These are phyloP conservation scores for Falco peregrinus DNA, from an alignment of 2,797 vertebrate genomes.

Conservation along the genomic window DNA sequence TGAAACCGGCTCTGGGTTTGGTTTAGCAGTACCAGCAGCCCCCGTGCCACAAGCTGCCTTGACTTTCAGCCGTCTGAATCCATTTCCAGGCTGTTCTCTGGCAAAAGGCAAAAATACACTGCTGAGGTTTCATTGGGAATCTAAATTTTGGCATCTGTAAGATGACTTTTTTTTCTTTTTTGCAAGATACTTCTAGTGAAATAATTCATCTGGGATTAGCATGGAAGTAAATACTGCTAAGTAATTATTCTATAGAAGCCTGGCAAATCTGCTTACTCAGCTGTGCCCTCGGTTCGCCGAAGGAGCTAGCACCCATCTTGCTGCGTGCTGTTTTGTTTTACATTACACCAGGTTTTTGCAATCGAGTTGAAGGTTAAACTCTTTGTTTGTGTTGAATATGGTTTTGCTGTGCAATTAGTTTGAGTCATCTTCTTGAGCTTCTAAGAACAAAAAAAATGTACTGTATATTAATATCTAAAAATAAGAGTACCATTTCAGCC, in stretches of 20 bases:
- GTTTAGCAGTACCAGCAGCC: fast-evolving
- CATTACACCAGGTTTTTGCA: neutral
- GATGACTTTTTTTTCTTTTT: neutral
- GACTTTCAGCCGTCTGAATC: fast-evolving
- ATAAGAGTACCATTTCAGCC: neutral
- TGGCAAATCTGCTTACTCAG: neutral
- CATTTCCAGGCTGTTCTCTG: neutral
- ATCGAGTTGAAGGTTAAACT: fast-evolving
- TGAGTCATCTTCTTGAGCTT: neutral
- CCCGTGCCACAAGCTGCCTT: too few relatives aligned
- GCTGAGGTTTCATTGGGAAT: neutral
- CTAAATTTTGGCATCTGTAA: neutral
- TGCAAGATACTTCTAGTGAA: neutral
- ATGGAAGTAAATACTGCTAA: too few relatives aligned
- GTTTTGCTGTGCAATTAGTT: neutral
- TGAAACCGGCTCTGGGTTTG: fast-evolving
- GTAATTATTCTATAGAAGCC: neutral
- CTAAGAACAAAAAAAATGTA: neutral
- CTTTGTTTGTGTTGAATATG: neutral
- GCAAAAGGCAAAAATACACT: fast-evolving
- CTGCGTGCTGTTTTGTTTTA: fast-evolving
- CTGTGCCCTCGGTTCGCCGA: fast-evolving
- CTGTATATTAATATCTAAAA: neutral
- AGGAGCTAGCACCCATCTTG: neutral
- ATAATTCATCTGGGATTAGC: neutral